Evolutionary conservation across 2,113 vertebrate species (phyloP).

Genomic region (Hypocryptadius cinnamomeus): DNA sequence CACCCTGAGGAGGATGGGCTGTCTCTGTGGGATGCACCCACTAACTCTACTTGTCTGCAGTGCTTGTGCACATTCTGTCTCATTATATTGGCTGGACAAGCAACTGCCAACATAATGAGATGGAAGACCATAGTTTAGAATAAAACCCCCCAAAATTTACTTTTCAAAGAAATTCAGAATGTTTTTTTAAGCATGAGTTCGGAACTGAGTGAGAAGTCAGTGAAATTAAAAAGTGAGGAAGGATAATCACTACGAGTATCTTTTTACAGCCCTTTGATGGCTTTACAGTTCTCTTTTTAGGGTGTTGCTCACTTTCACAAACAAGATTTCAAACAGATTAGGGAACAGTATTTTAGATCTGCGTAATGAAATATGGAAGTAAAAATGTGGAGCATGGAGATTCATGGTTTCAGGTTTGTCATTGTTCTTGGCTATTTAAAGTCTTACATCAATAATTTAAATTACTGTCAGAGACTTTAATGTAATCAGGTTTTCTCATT

Average conservation of each 20-base stretch:
- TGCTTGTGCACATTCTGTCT: background rate
- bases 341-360: background rate
- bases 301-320: background rate
- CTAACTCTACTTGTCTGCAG: background rate
- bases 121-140: background rate
- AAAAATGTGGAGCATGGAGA: background rate
- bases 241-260: background rate
- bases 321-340: background rate
- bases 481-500: background rate
- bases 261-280: background rate
- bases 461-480: background rate
- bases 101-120: background rate
- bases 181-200: background rate
- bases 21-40: background rate
- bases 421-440: background rate
- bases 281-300: background rate
- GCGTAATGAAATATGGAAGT: background rate
- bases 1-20: background rate
- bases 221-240: background rate
- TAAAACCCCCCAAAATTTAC: background rate
- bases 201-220: background rate
- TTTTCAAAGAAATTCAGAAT: background rate
- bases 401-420: background rate
- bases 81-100: background rate
- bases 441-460: background rate